Percentiles rank a stretch among this genome's conserved stretches.
Evolutionary conservation across 2,888 invertebrate genomes (phyloP).

Genomic region (Escarpia spicata): DNA sequence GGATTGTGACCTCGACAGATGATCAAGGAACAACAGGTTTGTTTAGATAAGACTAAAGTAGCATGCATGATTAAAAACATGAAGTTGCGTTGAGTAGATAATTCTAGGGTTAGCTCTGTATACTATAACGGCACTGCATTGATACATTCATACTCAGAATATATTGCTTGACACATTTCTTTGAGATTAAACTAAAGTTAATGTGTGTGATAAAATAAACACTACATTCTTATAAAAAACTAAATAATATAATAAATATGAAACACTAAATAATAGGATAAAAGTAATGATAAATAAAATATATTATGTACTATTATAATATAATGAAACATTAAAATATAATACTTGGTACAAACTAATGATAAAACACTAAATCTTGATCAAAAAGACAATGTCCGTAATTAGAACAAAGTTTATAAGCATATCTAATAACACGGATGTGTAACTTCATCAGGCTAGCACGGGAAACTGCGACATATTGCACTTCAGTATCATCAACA

Average conservation of each 20-base stretch:
- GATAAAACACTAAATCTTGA: not conserved
- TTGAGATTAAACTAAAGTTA: not conserved
- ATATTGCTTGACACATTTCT: not conserved
- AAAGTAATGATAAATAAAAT: not conserved
- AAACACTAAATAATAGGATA: not conserved
- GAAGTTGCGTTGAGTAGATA: not conserved
- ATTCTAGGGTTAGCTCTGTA: not conserved
- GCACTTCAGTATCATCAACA: not conserved
- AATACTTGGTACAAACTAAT: too few relatives aligned
- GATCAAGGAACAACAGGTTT: not conserved
- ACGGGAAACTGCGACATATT: not conserved
- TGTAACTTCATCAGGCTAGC: not conserved
- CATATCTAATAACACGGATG: not conserved
- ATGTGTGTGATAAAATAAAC: not conserved
- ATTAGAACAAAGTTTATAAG: not conserved
- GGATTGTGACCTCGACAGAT: not conserved
- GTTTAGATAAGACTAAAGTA: not conserved
- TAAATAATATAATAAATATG: not conserved
- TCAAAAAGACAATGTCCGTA: not conserved
- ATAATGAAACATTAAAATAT: too few relatives aligned
- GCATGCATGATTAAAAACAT: not conserved
- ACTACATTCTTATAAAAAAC: not conserved
- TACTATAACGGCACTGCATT: not conserved
- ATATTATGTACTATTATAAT: too few relatives aligned
- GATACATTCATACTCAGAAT: not conserved